A percentile compares a stretch with the other conserved stretches of the same genome.
phyloP scores from a whole-genome alignment of 2,797 vertebrate genomes.

The Bradypus variegatus region DNA sequence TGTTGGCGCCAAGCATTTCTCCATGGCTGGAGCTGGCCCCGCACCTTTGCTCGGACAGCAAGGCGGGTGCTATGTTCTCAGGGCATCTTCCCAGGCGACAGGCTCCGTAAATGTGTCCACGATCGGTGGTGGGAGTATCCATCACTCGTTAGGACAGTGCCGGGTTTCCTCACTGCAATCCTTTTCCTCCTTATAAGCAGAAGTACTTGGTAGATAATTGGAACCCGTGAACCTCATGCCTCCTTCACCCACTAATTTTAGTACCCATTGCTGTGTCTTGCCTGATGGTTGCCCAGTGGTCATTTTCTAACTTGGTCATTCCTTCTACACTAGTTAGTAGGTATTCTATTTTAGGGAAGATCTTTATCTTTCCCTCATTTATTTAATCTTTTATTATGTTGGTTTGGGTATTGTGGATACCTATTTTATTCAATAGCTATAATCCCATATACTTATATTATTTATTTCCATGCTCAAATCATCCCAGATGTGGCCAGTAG shows the following conservation, averaged over 20 bases:
- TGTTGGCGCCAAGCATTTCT: not conserved
- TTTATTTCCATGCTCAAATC: not conserved
- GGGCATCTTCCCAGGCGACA: not conserved
- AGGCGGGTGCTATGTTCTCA: accelerated
- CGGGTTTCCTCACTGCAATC: not conserved
- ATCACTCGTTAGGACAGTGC: not conserved
- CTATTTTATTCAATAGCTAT: not conserved
- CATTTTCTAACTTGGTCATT: not conserved
- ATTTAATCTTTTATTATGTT: not conserved
- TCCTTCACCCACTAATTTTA: too few species aligned
- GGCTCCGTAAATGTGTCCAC: not conserved
- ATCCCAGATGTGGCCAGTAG: not conserved
- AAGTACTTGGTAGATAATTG: too few species aligned
- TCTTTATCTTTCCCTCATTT: not conserved
- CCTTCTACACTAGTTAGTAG: not conserved
- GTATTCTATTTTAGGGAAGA: too few species aligned
- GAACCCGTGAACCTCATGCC: too few species aligned
- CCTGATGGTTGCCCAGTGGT: not conserved
- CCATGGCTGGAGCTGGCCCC: not conserved
- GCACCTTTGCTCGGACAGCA: too few species aligned
- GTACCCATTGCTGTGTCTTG: too few species aligned
- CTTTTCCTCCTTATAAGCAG: not conserved
- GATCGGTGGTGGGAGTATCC: too few species aligned
- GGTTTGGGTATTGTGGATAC: not conserved
- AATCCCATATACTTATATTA: not conserved